phyloP scores from a whole-genome alignment of 2,888 invertebrate genomes.

The Pollenia labialis region DNA sequence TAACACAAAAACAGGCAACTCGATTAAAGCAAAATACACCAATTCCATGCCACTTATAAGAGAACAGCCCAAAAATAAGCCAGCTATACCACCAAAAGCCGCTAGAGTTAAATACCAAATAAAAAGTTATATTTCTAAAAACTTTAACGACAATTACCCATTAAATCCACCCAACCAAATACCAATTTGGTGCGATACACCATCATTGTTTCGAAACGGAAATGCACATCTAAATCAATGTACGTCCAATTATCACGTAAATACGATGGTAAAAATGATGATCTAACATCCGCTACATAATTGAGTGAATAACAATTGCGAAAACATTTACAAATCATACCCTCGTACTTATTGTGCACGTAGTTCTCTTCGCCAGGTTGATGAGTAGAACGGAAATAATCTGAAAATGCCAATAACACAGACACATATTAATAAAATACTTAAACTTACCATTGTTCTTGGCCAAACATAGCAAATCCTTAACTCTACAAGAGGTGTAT shows the following conservation, averaged over 20 bases:
- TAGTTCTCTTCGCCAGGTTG: conserved; percentile 78
- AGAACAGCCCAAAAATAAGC: conserved; percentile 85
- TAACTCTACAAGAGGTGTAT: conserved; percentile 78
- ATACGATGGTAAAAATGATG: conserved; percentile 79
- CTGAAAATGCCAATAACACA: conserved; percentile 70
- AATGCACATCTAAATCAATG: conserved; percentile 84
- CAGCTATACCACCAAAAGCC: conserved; percentile 85
- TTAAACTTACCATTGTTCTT: conserved; percentile 78
- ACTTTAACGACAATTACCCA: conserved; percentile 79
- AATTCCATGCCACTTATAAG: conserved; percentile 84
- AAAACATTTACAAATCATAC: conserved; percentile 83
- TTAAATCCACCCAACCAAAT: conserved; percentile 84
- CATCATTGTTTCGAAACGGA: conserved; percentile 83
- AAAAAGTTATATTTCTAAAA: background rate
- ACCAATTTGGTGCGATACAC: conserved; percentile 84
- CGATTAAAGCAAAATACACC: conserved; percentile 82
- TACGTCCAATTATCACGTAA: conserved; percentile 79
- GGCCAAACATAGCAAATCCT: conserved; percentile 81
- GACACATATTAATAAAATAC: conserved; percentile 31
- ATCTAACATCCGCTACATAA: conserved; percentile 80
- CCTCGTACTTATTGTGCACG: conserved; percentile 78
- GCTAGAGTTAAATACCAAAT: conserved; percentile 76
- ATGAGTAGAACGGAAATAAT: conserved; percentile 79
- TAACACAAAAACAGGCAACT: conserved; percentile 76
- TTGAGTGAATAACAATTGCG: conserved; percentile 83